Evolutionary conservation across 2,113 vertebrate species (phyloP).

Genomic region (Otolemur garnettii): DNA sequence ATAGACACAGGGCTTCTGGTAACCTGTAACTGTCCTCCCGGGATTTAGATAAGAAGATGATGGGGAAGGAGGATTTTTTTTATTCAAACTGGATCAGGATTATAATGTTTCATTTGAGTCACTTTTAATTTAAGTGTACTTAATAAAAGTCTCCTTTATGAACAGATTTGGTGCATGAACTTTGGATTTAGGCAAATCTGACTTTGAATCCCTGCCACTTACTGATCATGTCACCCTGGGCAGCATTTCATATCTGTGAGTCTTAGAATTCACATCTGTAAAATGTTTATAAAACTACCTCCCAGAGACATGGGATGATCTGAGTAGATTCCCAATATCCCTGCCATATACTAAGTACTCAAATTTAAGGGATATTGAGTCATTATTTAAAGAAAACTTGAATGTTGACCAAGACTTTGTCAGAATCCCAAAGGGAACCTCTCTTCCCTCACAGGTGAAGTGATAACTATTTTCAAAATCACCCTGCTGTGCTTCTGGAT

Average conservation of each 20-base stretch:
- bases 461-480: neutral
- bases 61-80: neutral
- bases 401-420: neutral
- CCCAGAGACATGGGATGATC: neutral
- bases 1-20: neutral
- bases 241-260: neutral
- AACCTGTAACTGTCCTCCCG: neutral
- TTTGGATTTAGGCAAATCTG: constrained; percentile 54
- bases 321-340: neutral
- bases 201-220: neutral
- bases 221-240: neutral
- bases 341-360: neutral
- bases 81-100: constrained; percentile 26
- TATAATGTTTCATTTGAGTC: constrained; percentile 18
- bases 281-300: neutral
- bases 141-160: constrained; percentile 35
- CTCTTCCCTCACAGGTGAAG: neutral
- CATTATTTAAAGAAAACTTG: neutral
- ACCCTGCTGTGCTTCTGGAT: rapidly evolving
- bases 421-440: neutral
- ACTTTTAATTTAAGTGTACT: constrained; percentile 43
- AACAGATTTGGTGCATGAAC: neutral
- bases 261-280: neutral
- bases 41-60: constrained; percentile 61
- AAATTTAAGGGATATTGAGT: neutral